Evolutionary conservation across 2,888 invertebrate genomes (phyloP), one percentile per base, ranked within the genome.

Genomic region (Dendrolimus pini): DNA sequence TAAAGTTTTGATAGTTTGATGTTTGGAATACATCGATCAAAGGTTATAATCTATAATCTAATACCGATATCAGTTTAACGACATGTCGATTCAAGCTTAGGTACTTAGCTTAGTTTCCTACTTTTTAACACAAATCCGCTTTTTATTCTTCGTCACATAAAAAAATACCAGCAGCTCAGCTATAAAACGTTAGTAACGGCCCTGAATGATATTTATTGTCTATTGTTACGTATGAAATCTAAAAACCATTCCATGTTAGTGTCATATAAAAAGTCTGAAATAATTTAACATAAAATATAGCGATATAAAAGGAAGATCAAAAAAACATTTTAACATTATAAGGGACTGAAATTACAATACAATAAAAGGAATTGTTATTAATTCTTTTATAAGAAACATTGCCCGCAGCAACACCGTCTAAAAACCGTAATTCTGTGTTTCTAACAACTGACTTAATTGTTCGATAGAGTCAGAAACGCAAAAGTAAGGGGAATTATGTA

Each of bases 281-380:
- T 57, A 64, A 64, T 63, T 67, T 61, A 65, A 60, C 58, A 61
- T 62, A 62, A 69, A 65, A 66, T 61, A 64, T 57, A 53, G 58
- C 54, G 60, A 59, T 57, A 62, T 62, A 63, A 64, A 66, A 62
- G 59, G 54, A 55, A 58, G 47, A 47, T 58, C 59, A 42, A 54
- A 54, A 59, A 58, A 10, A 47, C 47, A 47, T 47, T 9, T 47
- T 47, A 9, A 47, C 9, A 12, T 7, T 47, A 47, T 53, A 47
- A 54, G 54, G 56, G 59, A 54, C 54, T 56, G 55, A 60, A 56
- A 60, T 55, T 61, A 62, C 56, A 63, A 64, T 62, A 53, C 30
- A 57, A 58, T 59, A 58, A 60, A 58, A 57, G 52, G 53, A 60
- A 61, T 58, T 63, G 53, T 60, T 63, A 64, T 62, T 68, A 67